phyloP scores from a whole-genome alignment of 2,888 invertebrate species.

The Dorcus parallelipipedus region DNA sequence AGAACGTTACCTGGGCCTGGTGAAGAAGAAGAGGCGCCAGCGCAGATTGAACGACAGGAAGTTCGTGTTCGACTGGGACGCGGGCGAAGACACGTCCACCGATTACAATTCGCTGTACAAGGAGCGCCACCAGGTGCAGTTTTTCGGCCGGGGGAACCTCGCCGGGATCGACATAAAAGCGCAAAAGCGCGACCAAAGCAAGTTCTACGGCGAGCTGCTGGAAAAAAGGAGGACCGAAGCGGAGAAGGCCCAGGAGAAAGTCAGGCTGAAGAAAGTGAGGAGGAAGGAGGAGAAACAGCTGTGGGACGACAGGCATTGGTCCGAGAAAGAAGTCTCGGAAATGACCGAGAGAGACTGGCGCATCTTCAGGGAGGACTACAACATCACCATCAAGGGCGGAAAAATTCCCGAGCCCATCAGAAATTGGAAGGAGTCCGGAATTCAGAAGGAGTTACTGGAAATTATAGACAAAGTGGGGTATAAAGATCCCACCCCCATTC shows the following conservation, averaged over 20 bases:
- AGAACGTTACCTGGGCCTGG: conserved; percentile 89
- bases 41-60: conserved; percentile 95
- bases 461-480: conserved; percentile 94
- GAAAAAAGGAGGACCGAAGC: conserved; percentile 94
- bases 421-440: conserved; percentile 90
- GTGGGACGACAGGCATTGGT: conserved; percentile 99
- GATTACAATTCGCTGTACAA: conserved; percentile 98
- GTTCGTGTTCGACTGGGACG: conserved; percentile 99
- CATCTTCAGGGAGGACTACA: conserved; percentile 99
- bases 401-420: conserved; percentile 95
- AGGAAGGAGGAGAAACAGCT: conserved; percentile 96
- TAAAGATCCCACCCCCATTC: conserved; percentile 98
- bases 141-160: conserved; percentile 96
- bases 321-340: conserved; percentile 87
- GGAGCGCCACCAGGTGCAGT: conserved; percentile 94
- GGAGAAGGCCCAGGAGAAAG: conserved; percentile 94
- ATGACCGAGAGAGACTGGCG: conserved; percentile 99
- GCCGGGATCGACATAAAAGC: conserved; percentile 98
- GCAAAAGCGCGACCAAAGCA: conserved; percentile 91
- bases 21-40: conserved; percentile 90
- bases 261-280: conserved; percentile 86
- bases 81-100: conserved; percentile 94
- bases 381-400: conserved; percentile 95
- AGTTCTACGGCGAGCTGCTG: conserved; percentile 93
- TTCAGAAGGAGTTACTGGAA: conserved; percentile 86